Evolutionary conservation across 2,113 vertebrate species (phyloP), one percentile per base, ranked within the genome.

Genomic region (Rhombomys opimus): DNA sequence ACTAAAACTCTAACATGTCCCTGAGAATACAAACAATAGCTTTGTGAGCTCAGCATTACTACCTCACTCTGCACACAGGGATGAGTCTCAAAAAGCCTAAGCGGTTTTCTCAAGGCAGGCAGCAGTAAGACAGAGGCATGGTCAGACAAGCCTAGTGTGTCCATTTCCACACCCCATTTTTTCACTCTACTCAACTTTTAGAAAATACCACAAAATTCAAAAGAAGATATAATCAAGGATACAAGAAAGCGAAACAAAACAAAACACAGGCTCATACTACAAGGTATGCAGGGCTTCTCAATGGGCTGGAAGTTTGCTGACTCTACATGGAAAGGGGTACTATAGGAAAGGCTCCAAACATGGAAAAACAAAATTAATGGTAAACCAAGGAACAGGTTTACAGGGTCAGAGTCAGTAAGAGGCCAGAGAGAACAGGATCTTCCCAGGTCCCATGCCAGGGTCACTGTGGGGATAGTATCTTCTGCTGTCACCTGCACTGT

Each of bases 231-330:
- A 12, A 32, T 17, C 30, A 25, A 52, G 20, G 61, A 7, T 1
- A 18, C 18, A 38, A 68, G 38, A 2, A n/a, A 70, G 35, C 46
- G 5, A n/a, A 89, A 67, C 1, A 17, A 52, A 35, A 59, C 30
- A 63, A 84, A 84, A 41, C 20, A 70, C 20, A 81, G 65, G 57
- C 38, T 61, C 52, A 80, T n/a, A 75, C 14, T 76, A 82, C 11
- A 1, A 0, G 0, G n/a, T 4, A 7, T 2, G 2, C 70, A 18
- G 61, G 75, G 87, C 17, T 89, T 38, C 1, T 0, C 15, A 9
- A 20, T 1, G 23, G 67, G 73, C 68, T 13, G 46, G 12, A 63
- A 41, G 7, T 1, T 35, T 76, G 6, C 15, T 18, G 9, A n/a
- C 18, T 61, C 61, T 23, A 38, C 1, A 54, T 18, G 22, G 7